Percentiles rank a stretch among this genome's conserved stretches.
Conservation (phyloP, 2,888 invertebrate genomes). For the Ditylenchus weischeri region DNA sequence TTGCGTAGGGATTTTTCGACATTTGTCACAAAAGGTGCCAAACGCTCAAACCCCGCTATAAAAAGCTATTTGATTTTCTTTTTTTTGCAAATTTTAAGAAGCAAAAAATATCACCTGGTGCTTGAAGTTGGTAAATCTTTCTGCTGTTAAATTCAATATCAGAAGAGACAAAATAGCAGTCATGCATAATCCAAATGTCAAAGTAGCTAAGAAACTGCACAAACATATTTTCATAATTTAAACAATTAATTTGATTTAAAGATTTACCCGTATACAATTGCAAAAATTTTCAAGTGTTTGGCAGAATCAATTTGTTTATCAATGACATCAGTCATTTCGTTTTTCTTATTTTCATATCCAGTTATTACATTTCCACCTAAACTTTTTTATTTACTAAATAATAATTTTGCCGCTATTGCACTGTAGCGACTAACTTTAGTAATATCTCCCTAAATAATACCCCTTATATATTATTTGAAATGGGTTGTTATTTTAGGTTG, state of each 20-base stretch:
- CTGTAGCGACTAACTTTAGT: too few species aligned
- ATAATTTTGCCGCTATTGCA: too few species aligned
- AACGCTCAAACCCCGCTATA: too few species aligned
- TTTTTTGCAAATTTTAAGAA: too few species aligned
- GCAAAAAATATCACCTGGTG: not conserved
- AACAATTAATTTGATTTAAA: not conserved
- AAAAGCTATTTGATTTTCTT: too few species aligned
- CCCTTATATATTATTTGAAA: too few species aligned
- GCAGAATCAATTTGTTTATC: not conserved
- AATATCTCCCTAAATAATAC: too few species aligned
- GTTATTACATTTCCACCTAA: not conserved
- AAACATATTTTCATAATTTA: not conserved
- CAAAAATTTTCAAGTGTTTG: not conserved
- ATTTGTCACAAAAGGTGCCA: too few species aligned
- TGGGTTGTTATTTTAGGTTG: too few species aligned
- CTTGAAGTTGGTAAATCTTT: slow-evolving; percentile 5
- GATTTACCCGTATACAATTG: not conserved
- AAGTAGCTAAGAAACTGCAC: slow-evolving; percentile 2
- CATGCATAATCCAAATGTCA: not conserved
- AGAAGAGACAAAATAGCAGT: not conserved
- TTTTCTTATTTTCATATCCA: not conserved
- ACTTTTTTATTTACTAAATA: too few species aligned
- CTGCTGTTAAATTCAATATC: not conserved
- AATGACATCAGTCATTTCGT: not conserved
- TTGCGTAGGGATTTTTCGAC: too few species aligned